Evolutionary conservation across 2,888 invertebrate species (phyloP), one percentile per base, ranked within the genome.

Genomic region (Pycnomerus fuliginosus): DNA sequence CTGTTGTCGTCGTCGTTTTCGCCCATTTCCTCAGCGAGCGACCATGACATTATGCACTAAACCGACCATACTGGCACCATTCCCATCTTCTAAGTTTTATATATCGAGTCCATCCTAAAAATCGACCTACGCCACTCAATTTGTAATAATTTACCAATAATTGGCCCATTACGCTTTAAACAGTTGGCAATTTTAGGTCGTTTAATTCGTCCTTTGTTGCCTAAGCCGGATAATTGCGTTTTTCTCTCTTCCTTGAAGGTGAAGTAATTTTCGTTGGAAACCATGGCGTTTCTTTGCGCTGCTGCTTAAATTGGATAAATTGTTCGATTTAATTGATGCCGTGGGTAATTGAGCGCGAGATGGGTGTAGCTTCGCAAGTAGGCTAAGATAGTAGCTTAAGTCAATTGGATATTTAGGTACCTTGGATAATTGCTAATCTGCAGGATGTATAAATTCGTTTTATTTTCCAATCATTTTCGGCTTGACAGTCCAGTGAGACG

Each of bases 1-100:
- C 87, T 88, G 70, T 88, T 87, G 47, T 85, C 84, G 70, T 88
- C 88, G 70, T 85, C 85, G 69, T 80, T 79, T 73, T 83, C 82
- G 71, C 79, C 79, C 74, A 80, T 74, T 49, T 64, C 68, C 43
- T 69, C 67, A 55, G 56, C 58, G 30, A 64, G 41, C 52, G 60
- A 54, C 41, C 58, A 53, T 50, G 66, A 66, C 65, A 68, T 69
- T 42, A 16, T 20, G 14, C 20, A n/a, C n/a, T n/a, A n/a, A n/a
- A n/a, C n/a, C n/a, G n/a, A n/a, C 27, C 16, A 34, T 31, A 36
- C 30, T 36, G 10, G 24, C 23, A 36, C 42, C 35, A 29, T 12
- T 23, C 4, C 13, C 29, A 34, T 2, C 22, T 12, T 3, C 16
- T 11, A 3, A n/a, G 11, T 39, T 43, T 37, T 47, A 43, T 48